Percentiles rank a stretch among this genome's conserved stretches.
These are phyloP conservation scores for Bimastos eiseni DNA, from an alignment of 2,888 invertebrate species.

Conservation along the genomic window DNA sequence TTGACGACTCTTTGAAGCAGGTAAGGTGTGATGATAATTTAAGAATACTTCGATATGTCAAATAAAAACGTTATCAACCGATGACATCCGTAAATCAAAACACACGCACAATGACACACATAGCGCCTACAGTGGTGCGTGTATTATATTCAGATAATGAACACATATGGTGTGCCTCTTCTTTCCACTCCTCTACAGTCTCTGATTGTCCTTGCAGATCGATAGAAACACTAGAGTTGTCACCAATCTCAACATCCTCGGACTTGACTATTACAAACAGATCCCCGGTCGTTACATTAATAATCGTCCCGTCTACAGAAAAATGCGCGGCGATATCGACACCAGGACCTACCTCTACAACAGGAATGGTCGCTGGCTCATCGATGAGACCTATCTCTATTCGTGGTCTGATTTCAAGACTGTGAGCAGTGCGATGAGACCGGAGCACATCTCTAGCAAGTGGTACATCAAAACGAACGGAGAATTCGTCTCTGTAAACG, in stretches of 20 bases:
- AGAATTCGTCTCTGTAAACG: background rate
- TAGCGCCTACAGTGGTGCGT: too few species aligned
- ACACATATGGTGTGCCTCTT: too few species aligned
- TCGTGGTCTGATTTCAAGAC: background rate
- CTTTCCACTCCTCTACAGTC: too few species aligned
- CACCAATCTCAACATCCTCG: background rate
- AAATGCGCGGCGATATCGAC: background rate
- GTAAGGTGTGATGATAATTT: background rate
- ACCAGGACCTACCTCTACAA: background rate
- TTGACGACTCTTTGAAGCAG: background rate
- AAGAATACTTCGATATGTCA: too few species aligned
- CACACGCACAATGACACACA: too few species aligned
- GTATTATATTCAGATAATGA: too few species aligned
- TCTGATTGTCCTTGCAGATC: background rate
- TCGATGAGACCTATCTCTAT: background rate
- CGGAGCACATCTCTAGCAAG: background rate
- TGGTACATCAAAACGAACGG: background rate
- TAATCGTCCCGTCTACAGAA: background rate
- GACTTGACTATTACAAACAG: conserved; percentile 7
- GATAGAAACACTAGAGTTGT: background rate
- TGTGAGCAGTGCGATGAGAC: background rate
- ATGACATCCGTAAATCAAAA: too few species aligned
- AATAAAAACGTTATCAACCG: too few species aligned
- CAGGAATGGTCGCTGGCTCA: background rate
- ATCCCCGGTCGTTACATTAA: background rate